Percentiles rank a stretch among this genome's conserved stretches.
phyloP scores from a whole-genome alignment of 2,888 invertebrate species.

The Automeris io region DNA sequence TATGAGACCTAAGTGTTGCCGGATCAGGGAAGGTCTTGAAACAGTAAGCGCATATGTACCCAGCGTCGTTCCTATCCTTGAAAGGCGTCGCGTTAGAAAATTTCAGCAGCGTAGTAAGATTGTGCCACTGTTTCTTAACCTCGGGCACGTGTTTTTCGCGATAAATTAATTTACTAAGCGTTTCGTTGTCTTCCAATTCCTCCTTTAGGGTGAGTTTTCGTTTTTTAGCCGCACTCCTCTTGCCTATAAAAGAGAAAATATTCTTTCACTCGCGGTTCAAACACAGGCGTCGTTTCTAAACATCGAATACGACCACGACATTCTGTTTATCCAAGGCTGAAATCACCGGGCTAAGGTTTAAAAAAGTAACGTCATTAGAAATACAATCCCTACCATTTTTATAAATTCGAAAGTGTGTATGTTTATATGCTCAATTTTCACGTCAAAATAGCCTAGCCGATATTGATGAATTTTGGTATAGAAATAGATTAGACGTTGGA shows the following conservation, averaged over 20 bases:
- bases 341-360: too few species aligned
- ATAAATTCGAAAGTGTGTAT: too few species aligned
- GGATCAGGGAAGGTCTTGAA: conserved; percentile 58
- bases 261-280: conserved; percentile 50
- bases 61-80: conserved; percentile 62
- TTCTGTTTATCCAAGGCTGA: too few species aligned
- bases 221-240: conserved; percentile 53
- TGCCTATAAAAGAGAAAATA: conserved; percentile 73
- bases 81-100: conserved; percentile 65
- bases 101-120: conserved; percentile 54
- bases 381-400: too few species aligned
- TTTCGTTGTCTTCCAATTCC: conserved; percentile 33
- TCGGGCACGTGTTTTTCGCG: conserved; percentile 47
- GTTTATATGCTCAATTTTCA: too few species aligned
- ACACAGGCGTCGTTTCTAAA: neutral
- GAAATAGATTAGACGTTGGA: too few species aligned
- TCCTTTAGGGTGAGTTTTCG: conserved; percentile 47
- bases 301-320: neutral
- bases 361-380: too few species aligned
- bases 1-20: conserved; percentile 42
- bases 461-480: too few species aligned
- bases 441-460: too few species aligned
- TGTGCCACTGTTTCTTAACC: conserved; percentile 69
- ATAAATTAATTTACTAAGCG: conserved; percentile 29
- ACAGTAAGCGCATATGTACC: conserved; percentile 65